Evolutionary conservation across 1,140 invertebrate genomes (phyloP), one percentile per base, ranked within the genome.

Genomic region (Mya arenaria): DNA sequence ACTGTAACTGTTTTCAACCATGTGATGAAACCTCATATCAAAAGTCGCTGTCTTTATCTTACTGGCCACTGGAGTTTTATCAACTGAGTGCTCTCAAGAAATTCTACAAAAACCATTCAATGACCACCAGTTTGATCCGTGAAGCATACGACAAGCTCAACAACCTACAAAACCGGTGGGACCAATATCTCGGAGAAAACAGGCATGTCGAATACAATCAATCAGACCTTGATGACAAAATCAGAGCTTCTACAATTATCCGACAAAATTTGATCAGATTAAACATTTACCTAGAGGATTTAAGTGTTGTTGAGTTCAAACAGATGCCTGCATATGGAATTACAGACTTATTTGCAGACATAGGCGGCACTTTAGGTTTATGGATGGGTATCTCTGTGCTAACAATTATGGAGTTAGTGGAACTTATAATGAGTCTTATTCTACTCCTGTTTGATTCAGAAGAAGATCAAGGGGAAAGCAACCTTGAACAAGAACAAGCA

Each of bases 311-410:
- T 5, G 89, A 91, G 80, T 90, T 89, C 44, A 86, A 84, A 63
- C 89, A 91, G 77, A 90, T 89, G 73, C 87, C 89, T 28, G 89
- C 87, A 19, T 91, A 91, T 82, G 89, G 87, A 6, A 81, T 91
- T 19, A 87, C 88, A 5, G 90, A 91, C 74, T 85, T 91, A 72
- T 90, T 91, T 82, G 88, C 90, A 0, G 90, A 91, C 63, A 91
- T 91, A 48, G 90, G 90, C 4, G 90, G 90, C 1, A 91, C 90
- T 4, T 75, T 91, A 23, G 90, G 90, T 17, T 77, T 91, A 23
- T 91, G 90, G 90, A 91, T 91, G 89, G 90, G 90, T 5, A 90
- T 91, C 60, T 91, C 90, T 32, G 88, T 91, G 13, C 71, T 91
- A 55, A 91, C 90, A 28, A 89, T 91, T 36, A 90, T 91, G 89